A percentile compares a stretch with the other conserved stretches of the same genome.
Conservation (phyloP, 2,888 invertebrate species). For the Notodonta ziczac region DNA sequence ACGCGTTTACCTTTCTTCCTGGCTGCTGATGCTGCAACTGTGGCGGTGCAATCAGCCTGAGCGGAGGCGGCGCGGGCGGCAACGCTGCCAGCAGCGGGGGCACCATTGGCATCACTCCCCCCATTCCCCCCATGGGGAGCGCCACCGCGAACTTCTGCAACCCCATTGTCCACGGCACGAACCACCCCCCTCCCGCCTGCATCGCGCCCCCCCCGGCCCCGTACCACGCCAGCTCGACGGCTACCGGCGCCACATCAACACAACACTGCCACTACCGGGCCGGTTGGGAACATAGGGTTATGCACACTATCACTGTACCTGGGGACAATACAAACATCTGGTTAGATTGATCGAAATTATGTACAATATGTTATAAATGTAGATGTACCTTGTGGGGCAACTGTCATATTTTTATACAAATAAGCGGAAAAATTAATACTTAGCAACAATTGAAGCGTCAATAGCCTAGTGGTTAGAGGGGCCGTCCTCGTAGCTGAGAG, state of each 20-base stretch:
- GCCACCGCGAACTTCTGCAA: conserved; percentile 81
- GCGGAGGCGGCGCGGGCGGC: conserved; percentile 70
- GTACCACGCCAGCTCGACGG: conserved; percentile 83
- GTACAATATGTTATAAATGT: too few relatives aligned
- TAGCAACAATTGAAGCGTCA: too few relatives aligned
- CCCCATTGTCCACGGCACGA: conserved; percentile 80
- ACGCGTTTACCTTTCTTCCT: conserved; percentile 66
- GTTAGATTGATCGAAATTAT: not conserved
- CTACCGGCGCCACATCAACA: conserved; percentile 66
- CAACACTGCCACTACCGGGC: conserved; percentile 51
- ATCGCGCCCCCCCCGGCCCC: conserved; percentile 74
- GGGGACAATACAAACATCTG: conserved; percentile 51
- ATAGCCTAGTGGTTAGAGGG: too few relatives aligned
- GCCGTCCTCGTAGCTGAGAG: too few relatives aligned
- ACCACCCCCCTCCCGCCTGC: conserved; percentile 80
- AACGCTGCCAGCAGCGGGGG: conserved; percentile 74
- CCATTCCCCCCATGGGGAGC: conserved; percentile 80
- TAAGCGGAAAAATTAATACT: too few relatives aligned
- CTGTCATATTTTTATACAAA: too few relatives aligned
- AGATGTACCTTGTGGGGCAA: too few relatives aligned
- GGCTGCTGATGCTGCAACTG: conserved; percentile 66
- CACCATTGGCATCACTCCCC: conserved; percentile 74
- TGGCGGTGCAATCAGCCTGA: conserved; percentile 75
- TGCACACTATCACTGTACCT: conserved; percentile 71
- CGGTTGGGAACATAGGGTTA: conserved; percentile 35